phyloP scores from a whole-genome alignment of 2,113 vertebrate genomes.

The Ahaetulla prasina region DNA sequence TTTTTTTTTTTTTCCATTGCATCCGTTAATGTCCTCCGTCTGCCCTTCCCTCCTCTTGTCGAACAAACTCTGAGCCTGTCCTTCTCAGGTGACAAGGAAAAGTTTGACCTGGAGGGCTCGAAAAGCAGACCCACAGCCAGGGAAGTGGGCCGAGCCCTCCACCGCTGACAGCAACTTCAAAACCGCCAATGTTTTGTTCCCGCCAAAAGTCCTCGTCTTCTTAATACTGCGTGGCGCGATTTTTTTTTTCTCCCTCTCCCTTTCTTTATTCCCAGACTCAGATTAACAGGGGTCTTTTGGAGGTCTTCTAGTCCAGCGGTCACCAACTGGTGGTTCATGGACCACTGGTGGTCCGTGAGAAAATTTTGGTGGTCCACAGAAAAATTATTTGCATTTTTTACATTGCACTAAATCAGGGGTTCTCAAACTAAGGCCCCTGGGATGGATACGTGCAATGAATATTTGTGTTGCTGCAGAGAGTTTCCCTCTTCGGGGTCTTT shows the following conservation, averaged over 20 bases:
- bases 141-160: neutral
- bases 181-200: too few species aligned
- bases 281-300: too few species aligned
- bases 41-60: neutral
- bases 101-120: neutral
- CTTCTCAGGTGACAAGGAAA: neutral
- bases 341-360: too few species aligned
- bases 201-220: neutral
- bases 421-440: too few species aligned
- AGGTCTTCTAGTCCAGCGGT: too few species aligned
- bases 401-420: too few species aligned
- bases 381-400: too few species aligned
- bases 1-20: neutral
- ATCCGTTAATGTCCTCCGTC: neutral
- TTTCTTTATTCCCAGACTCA: neutral
- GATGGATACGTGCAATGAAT: too few species aligned
- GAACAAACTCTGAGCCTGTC: neutral
- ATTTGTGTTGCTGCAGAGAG: too few species aligned
- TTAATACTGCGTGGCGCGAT: neutral
- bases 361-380: too few species aligned
- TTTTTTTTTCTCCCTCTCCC: neutral
- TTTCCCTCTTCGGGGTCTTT: too few species aligned
- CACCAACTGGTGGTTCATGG: too few species aligned
- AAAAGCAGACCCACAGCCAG: neutral
- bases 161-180: neutral